Conservation (phyloP, 2,113 vertebrate genomes). For the Copsychus sechellarum region DNA sequence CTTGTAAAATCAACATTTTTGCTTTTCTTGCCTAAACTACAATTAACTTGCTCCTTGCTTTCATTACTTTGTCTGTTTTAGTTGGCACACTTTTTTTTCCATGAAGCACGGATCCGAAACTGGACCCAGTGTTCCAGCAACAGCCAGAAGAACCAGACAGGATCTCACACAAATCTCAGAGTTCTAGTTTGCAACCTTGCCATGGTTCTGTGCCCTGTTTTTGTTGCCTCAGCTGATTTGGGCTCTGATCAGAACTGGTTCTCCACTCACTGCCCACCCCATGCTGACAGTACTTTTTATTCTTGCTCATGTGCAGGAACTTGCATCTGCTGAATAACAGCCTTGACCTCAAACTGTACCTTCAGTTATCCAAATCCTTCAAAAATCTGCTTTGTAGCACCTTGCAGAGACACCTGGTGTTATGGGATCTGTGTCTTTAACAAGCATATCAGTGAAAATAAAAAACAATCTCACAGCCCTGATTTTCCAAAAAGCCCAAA, state of each 20-base stretch:
- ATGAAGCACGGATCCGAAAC: rapidly evolving
- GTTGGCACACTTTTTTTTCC: neutral
- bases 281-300: no score
- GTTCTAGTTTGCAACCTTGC: neutral
- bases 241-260: neutral
- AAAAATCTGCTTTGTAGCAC: no score
- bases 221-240: neutral
- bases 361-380: no score
- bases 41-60: neutral
- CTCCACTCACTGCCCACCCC: no score
- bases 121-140: neutral
- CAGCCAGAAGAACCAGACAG: neutral
- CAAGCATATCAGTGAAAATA: no score
- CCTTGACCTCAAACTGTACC: no score
- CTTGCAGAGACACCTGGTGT: no score
- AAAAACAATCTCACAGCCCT: no score
- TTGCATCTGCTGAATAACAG: no score
- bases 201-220: neutral
- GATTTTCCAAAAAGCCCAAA: no score
- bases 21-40: neutral
- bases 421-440: no score
- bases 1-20: neutral
- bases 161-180: neutral
- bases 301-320: no score
- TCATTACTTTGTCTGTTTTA: neutral